phyloP scores from a whole-genome alignment of 1,140 invertebrate genomes.

The Cydia amplana region DNA sequence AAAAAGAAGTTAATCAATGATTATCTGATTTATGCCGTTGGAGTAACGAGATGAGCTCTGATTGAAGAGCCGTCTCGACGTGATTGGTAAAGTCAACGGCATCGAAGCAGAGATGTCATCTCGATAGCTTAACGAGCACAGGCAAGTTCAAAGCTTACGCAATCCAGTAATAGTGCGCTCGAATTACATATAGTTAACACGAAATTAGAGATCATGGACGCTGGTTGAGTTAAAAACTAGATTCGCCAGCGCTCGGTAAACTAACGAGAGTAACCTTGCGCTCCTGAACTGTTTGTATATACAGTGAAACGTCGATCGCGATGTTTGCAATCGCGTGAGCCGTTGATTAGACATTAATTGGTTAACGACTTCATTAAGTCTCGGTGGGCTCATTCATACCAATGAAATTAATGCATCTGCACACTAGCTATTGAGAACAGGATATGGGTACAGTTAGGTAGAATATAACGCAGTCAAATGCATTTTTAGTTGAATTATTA shows the following conservation, averaged over 20 bases:
- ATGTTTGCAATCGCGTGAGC: constrained; percentile 20
- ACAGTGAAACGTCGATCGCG: constrained; percentile 16
- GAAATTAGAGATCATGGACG: not conserved
- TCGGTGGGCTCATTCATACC: not conserved
- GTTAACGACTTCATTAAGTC: not conserved
- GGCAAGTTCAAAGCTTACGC: not conserved
- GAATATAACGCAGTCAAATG: too few relatives aligned
- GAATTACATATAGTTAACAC: not conserved
- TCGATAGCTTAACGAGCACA: not conserved
- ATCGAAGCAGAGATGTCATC: not conserved
- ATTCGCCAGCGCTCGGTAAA: not conserved
- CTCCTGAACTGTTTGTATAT: constrained; percentile 1
- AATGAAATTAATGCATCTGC: not conserved
- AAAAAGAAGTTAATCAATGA: constrained; percentile 23
- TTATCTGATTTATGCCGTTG: constrained; percentile 18
- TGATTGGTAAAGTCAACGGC: constrained; percentile 31
- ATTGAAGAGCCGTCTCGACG: constrained; percentile 30
- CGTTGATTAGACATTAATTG: constrained; percentile 31
- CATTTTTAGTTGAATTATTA: too few relatives aligned
- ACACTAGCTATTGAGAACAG: not conserved
- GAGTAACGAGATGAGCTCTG: constrained; percentile 19
- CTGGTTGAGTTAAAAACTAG: not conserved
- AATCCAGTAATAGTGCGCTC: not conserved
- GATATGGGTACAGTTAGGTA: not conserved
- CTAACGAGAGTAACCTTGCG: not conserved